Percentiles rank a stretch among this genome's conserved stretches.
These are phyloP conservation scores for Pipa parva DNA, from an alignment of 2,113 vertebrate genomes.

Conservation along the genomic window DNA sequence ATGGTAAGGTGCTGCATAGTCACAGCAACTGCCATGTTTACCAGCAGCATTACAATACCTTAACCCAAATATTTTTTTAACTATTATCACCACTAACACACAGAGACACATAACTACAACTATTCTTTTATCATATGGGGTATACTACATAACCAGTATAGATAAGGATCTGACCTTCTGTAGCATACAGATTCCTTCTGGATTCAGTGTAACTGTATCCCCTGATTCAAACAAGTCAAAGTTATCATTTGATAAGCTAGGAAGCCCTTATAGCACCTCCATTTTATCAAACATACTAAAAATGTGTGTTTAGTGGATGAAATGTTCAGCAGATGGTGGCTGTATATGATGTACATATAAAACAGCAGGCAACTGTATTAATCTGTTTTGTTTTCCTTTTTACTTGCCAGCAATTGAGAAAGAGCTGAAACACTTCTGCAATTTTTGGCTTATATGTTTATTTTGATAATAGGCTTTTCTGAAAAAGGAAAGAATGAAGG, in stretches of 20 bases:
- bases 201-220: too few species aligned
- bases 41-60: too few species aligned
- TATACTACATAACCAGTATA: too few species aligned
- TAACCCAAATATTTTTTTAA: too few species aligned
- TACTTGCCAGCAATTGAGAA: background rate
- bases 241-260: constrained; percentile 1
- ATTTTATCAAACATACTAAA: constrained; percentile 1
- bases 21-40: too few species aligned
- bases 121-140: too few species aligned
- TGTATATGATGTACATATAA: constrained; percentile 22
- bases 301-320: constrained; percentile 12
- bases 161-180: too few species aligned
- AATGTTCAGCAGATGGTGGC: constrained; percentile 16
- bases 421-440: background rate
- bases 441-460: constrained; percentile 11
- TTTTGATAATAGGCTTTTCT: background rate
- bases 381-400: background rate
- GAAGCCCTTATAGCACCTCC: background rate
- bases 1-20: too few species aligned
- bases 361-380: constrained; percentile 20
- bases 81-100: too few species aligned
- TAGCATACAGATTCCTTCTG: too few species aligned
- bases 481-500: background rate
- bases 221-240: background rate
- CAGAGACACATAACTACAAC: too few species aligned